phyloP scores from a whole-genome alignment of 2,797 vertebrate species.

The Muscicapa striata region DNA sequence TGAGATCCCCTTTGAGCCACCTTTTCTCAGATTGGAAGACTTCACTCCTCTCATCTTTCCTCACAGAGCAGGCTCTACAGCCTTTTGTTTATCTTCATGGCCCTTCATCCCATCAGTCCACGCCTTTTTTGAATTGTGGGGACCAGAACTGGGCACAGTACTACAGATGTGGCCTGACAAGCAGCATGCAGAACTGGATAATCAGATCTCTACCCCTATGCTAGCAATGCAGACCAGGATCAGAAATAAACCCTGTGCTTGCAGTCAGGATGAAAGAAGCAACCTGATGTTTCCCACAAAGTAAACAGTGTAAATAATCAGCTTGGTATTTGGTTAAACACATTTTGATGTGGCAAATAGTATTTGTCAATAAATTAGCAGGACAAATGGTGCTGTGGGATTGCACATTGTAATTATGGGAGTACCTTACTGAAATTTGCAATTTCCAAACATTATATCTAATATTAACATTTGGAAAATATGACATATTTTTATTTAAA shows the following conservation, averaged over 20 bases:
- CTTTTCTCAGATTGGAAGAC: neutral
- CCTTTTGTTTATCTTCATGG: neutral
- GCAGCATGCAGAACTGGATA: rapidly evolving
- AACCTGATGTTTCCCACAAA: neutral
- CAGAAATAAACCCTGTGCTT: neutral
- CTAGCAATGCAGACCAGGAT: neutral
- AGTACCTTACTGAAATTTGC: neutral
- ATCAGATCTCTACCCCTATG: neutral
- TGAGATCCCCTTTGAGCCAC: neutral
- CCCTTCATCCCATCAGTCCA: neutral
- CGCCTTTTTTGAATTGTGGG: neutral
- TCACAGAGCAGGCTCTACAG: neutral
- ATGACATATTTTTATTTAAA: neutral
- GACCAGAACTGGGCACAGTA: neutral
- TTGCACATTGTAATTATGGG: neutral
- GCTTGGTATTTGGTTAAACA: neutral
- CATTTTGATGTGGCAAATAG: neutral
- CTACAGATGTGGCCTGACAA: neutral
- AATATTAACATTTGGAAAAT: neutral
- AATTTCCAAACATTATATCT: neutral
- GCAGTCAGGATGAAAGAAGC: neutral
- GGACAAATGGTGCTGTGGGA: neutral
- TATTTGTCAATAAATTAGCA: neutral
- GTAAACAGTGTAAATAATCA: neutral
- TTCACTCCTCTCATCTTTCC: neutral